phyloP scores from a whole-genome alignment of 1,140 invertebrate species.

The Vanessa atalanta region DNA sequence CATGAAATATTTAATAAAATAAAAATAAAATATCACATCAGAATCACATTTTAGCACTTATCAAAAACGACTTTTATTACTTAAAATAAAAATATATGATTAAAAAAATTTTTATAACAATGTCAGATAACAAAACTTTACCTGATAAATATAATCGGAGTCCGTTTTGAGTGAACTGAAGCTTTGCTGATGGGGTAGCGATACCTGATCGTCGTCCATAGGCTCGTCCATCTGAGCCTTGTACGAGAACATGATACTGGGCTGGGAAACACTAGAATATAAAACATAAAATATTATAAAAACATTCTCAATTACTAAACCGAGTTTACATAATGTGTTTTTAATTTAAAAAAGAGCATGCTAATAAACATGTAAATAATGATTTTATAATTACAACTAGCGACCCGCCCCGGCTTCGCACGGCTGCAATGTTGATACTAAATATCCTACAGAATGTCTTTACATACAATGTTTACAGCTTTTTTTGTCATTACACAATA shows the following conservation, averaged over 20 bases:
- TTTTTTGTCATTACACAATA: too few species aligned
- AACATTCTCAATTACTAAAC: background rate
- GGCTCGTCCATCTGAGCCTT: conserved; percentile 90
- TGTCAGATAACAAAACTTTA: conserved; percentile 48
- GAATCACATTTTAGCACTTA: too few species aligned
- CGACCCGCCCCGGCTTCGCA: too few species aligned
- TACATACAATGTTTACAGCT: too few species aligned
- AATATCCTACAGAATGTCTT: too few species aligned
- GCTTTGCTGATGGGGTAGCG: conserved; percentile 88
- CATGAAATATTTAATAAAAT: too few species aligned
- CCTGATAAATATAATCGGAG: conserved; percentile 89
- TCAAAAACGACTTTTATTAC: background rate
- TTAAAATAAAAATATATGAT: background rate
- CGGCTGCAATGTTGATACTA: too few species aligned
- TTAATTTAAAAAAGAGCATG: too few species aligned
- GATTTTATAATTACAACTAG: too few species aligned
- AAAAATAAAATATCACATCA: too few species aligned
- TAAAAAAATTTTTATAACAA: background rate
- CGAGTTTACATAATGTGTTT: too few species aligned
- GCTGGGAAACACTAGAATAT: conserved; percentile 85
- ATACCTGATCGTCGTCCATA: conserved; percentile 89
- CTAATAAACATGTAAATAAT: too few species aligned
- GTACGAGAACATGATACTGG: conserved; percentile 90
- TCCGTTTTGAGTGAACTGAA: conserved; percentile 89
- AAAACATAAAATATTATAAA: conserved; percentile 8